phyloP scores from a whole-genome alignment of 2,113 vertebrate species.

The Sterna hirundo region DNA sequence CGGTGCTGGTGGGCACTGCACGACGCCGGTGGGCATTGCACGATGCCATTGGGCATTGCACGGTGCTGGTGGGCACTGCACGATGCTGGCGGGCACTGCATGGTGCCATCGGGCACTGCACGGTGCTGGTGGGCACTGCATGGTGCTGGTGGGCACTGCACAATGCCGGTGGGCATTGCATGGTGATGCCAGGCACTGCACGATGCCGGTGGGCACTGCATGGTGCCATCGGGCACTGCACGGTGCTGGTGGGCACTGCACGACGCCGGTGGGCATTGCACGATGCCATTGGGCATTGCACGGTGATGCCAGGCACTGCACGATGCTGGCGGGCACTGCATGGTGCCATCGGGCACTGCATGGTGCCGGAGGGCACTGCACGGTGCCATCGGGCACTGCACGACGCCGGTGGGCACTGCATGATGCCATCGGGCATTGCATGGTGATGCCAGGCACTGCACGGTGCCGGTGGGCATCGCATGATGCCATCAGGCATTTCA shows the following conservation, averaged over 20 bases:
- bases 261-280: not conserved
- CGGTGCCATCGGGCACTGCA: accelerated
- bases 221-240: accelerated
- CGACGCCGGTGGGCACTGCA: too few species aligned
- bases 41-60: not conserved
- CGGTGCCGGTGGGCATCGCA: not conserved
- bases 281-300: too few species aligned
- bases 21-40: not conserved
- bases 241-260: accelerated
- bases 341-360: accelerated
- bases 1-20: too few species aligned
- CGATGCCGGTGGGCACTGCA: not conserved
- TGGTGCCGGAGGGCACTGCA: accelerated
- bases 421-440: too few species aligned
- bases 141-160: too few species aligned
- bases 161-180: too few species aligned
- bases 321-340: accelerated
- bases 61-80: too few species aligned
- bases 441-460: not conserved
- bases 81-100: accelerated
- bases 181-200: not conserved
- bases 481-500: accelerated
- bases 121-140: too few species aligned
- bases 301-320: too few species aligned
- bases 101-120: accelerated